These are phyloP conservation scores for Ophioninae sp. DNA, from an alignment of 2,888 invertebrate genomes.

Conservation along the genomic window DNA sequence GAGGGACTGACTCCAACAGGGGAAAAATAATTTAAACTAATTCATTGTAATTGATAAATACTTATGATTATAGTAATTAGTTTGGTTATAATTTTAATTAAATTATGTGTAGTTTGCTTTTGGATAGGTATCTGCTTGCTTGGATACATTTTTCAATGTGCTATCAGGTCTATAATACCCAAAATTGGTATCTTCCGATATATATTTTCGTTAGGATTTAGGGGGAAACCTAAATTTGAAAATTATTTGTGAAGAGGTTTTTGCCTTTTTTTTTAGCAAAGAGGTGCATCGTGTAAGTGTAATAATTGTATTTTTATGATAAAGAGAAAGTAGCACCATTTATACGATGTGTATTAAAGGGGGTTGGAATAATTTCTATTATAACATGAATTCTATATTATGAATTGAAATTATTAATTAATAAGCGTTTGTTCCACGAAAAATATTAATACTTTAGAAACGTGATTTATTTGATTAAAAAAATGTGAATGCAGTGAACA, in stretches of 20 bases:
- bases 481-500: background rate
- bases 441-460: too few species aligned
- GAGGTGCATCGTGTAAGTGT: background rate
- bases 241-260: background rate
- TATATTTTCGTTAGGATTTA: background rate
- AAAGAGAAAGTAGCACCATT: background rate
- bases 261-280: background rate
- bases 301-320: background rate
- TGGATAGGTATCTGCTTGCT: background rate
- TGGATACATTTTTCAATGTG: background rate
- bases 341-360: background rate
- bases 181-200: background rate
- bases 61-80: background rate
- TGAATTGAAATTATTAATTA: background rate
- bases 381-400: background rate
- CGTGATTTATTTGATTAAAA: background rate
- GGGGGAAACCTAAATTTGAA: background rate
- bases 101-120: background rate
- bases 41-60: background rate
- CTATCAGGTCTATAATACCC: too few species aligned
- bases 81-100: background rate
- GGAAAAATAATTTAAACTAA: background rate
- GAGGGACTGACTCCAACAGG: background rate
- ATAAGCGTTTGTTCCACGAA: background rate
- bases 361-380: background rate